Evolutionary conservation across 2,797 vertebrate genomes (phyloP).

Genomic region (Erithacus rubecula): DNA sequence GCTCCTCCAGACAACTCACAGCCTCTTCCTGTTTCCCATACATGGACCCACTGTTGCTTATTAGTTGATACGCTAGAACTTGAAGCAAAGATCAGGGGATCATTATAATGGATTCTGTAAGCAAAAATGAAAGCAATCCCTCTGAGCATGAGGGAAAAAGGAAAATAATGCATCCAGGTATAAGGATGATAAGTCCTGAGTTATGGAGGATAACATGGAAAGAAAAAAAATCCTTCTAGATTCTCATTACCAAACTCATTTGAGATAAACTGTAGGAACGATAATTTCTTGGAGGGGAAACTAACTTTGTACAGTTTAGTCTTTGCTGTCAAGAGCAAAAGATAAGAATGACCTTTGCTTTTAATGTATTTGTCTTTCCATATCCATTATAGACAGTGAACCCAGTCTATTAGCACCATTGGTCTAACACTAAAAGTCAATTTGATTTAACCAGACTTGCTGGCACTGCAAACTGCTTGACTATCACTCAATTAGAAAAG

Average conservation of each 20-base stretch:
- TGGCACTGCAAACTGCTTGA: constrained; percentile 40
- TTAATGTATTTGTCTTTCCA: constrained; percentile 47
- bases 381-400: constrained; percentile 9
- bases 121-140: neutral
- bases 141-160: neutral
- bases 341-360: constrained; percentile 44
- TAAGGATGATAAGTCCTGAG: neutral
- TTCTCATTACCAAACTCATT: neutral
- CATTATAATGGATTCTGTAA: neutral
- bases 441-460: constrained; percentile 48
- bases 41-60: neutral
- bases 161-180: neutral
- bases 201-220: neutral
- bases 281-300: neutral
- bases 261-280: neutral
- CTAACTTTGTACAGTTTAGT: neutral
- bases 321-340: neutral
- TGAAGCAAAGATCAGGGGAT: neutral
- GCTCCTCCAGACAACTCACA: neutral
- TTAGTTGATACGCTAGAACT: neutral
- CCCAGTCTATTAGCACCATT: constrained; percentile 15
- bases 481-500: constrained; percentile 36
- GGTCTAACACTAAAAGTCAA: constrained; percentile 41
- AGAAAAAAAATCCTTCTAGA: neutral
- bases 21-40: neutral